phyloP scores from a whole-genome alignment of 2,888 invertebrate genomes.

The Acleris sparsana region DNA sequence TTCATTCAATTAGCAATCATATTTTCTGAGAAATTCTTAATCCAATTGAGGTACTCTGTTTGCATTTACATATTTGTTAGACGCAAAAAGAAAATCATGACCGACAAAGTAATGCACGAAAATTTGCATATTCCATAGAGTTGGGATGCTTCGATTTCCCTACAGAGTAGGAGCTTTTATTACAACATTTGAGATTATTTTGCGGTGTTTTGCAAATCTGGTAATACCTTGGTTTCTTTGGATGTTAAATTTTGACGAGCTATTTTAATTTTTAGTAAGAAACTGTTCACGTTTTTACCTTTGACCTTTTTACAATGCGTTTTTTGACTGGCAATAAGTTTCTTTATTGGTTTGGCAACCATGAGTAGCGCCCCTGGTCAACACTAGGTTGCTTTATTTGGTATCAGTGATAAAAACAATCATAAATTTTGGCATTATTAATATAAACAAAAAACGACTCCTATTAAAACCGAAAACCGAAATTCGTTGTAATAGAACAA shows the following conservation, averaged over 20 bases:
- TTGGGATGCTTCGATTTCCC: constrained; percentile 47
- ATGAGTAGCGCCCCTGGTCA: no score
- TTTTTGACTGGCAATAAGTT: no score
- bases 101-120: constrained; percentile 43
- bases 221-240: not conserved
- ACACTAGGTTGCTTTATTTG: no score
- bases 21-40: constrained; percentile 1
- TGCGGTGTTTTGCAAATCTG: not conserved
- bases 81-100: constrained; percentile 38
- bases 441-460: no score
- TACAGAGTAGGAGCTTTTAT: constrained; percentile 18
- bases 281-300: no score
- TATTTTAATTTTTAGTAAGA: no score
- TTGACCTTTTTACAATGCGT: no score
- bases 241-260: not conserved
- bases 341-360: no score
- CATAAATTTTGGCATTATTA: no score
- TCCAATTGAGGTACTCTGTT: not conserved
- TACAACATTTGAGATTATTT: constrained; percentile 12
- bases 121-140: constrained; percentile 47
- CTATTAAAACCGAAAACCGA: no score
- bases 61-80: constrained; percentile 46
- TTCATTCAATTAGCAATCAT: constrained; percentile 6
- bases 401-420: no score
- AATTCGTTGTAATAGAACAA: not conserved